These are phyloP conservation scores for Monochamus saltuarius DNA, from an alignment of 1,140 invertebrate species.

Conservation along the genomic window DNA sequence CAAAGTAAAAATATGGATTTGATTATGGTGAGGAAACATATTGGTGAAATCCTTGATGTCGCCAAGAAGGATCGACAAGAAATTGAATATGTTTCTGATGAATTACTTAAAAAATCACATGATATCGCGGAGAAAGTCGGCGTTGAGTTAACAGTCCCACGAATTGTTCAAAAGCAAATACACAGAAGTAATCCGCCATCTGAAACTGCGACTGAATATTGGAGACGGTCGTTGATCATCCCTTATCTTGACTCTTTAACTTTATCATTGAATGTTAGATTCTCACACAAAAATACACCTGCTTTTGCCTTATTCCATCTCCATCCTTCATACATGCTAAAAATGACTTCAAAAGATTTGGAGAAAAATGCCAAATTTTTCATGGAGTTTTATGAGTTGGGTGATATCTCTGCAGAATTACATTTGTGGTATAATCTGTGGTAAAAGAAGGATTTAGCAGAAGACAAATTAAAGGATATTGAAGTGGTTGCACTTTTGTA, in stretches of 20 bases:
- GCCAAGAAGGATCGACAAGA: slow-evolving; percentile 9
- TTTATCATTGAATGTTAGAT: slow-evolving; percentile 24
- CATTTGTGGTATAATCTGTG: no score
- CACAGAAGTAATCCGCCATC: slow-evolving; percentile 16
- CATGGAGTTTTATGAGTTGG: no score
- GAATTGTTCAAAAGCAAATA: slow-evolving; percentile 1
- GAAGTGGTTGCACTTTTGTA: no score
- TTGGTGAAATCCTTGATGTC: neutral
- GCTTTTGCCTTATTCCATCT: slow-evolving; percentile 2
- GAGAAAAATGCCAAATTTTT: no score
- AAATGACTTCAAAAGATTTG: no score
- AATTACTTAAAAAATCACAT: slow-evolving; percentile 9
- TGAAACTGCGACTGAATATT: slow-evolving; percentile 21
- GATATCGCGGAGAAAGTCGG: slow-evolving; percentile 10
- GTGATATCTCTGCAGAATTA: no score
- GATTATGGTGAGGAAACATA: slow-evolving; percentile 18
- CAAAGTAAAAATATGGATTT: slow-evolving; percentile 19
- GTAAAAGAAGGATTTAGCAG: no score
- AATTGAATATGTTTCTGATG: slow-evolving; percentile 1
- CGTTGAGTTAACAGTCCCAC: slow-evolving; percentile 18
- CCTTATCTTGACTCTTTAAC: slow-evolving; percentile 21
- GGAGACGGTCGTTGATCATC: slow-evolving; percentile 18
- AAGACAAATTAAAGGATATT: no score
- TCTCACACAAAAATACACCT: slow-evolving; percentile 21
- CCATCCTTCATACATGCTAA: no score